A percentile compares a stretch with the other conserved stretches of the same genome.
These are phyloP conservation scores for Ammospiza maritima DNA, from an alignment of 2,797 vertebrate genomes.

Conservation along the genomic window DNA sequence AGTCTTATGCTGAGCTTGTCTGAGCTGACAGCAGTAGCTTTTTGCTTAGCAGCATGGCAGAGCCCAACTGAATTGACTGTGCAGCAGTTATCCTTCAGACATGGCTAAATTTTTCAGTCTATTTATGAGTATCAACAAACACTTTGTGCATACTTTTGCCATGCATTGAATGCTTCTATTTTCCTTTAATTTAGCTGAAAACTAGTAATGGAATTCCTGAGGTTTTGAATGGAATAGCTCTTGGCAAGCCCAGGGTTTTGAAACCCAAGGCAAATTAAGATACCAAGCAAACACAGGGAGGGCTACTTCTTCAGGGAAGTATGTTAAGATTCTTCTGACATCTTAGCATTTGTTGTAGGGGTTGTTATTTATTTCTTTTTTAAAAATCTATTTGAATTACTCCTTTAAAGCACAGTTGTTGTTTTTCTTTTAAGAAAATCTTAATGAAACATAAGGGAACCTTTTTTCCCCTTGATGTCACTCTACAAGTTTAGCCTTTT, in stretches of 20 bases:
- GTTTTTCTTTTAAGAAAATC: background rate
- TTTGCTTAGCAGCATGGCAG: slow-evolving; percentile 30
- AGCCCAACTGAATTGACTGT: slow-evolving; percentile 55
- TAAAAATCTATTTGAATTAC: background rate
- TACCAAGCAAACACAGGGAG: slow-evolving; percentile 71
- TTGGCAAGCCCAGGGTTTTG: slow-evolving; percentile 72
- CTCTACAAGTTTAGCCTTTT: slow-evolving; percentile 12
- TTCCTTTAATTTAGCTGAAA: slow-evolving; percentile 79
- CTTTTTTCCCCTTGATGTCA: background rate
- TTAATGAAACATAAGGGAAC: background rate
- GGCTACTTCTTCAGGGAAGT: slow-evolving; percentile 67
- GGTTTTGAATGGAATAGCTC: slow-evolving; percentile 78
- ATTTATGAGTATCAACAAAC: slow-evolving; percentile 78
- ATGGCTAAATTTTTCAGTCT: slow-evolving; percentile 71
- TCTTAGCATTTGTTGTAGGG: slow-evolving; percentile 40
- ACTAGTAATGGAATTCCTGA: slow-evolving; percentile 80
- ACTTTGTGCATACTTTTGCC: slow-evolving; percentile 72
- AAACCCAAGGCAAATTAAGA: slow-evolving; percentile 78
- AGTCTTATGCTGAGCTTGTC: background rate
- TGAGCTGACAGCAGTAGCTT: slow-evolving; percentile 35
- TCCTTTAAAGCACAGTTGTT: background rate
- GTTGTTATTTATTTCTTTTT: background rate
- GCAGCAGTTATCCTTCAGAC: slow-evolving; percentile 64
- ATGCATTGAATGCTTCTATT: slow-evolving; percentile 75
- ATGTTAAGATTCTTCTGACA: slow-evolving; percentile 61